phyloP scores from a whole-genome alignment of 1,140 invertebrate species.

The Macrobrachium rosenbergii region DNA sequence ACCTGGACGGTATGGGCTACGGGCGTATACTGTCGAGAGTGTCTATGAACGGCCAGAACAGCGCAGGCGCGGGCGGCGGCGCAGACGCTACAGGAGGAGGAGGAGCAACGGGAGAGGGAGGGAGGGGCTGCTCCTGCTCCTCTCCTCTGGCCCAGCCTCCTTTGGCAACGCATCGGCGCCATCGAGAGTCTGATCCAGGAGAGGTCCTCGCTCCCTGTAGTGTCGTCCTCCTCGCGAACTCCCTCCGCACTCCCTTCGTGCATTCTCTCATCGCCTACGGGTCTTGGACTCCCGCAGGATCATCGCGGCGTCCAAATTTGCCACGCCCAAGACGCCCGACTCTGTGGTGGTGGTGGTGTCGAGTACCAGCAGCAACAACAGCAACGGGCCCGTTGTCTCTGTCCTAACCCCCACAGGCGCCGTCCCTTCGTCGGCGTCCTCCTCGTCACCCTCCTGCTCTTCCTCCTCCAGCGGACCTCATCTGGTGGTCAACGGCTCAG shows the following conservation, averaged over 20 bases:
- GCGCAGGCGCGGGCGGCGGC: constrained; percentile 48
- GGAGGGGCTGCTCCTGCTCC: not conserved
- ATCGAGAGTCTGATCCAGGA: constrained; percentile 74
- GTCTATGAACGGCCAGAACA: constrained; percentile 1
- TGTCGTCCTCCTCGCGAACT: too few relatives aligned
- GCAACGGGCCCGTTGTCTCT: too few relatives aligned
- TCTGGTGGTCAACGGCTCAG: constrained; percentile 34
- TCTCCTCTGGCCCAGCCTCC: constrained; percentile 1
- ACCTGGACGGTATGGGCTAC: constrained; percentile 25
- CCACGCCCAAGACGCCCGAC: constrained; percentile 79
- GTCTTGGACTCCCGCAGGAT: constrained; percentile 78
- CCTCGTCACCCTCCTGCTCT: not conserved
- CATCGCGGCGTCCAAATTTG: constrained; percentile 82
- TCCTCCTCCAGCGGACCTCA: constrained; percentile 30
- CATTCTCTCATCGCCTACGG: constrained; percentile 72
- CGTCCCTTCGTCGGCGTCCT: too few relatives aligned
- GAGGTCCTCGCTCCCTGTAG: constrained; percentile 66
- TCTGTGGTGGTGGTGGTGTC: constrained; percentile 70
- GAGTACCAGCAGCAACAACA: not conserved
- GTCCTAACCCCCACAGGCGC: too few relatives aligned
- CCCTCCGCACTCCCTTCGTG: constrained; percentile 25
- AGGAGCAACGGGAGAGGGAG: not conserved
- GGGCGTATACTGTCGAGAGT: constrained; percentile 49
- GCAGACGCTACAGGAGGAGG: constrained; percentile 18
- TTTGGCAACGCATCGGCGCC: constrained; percentile 71